Evolutionary conservation across 2,113 vertebrate genomes (phyloP).

Genomic region (Barbus barbus): DNA sequence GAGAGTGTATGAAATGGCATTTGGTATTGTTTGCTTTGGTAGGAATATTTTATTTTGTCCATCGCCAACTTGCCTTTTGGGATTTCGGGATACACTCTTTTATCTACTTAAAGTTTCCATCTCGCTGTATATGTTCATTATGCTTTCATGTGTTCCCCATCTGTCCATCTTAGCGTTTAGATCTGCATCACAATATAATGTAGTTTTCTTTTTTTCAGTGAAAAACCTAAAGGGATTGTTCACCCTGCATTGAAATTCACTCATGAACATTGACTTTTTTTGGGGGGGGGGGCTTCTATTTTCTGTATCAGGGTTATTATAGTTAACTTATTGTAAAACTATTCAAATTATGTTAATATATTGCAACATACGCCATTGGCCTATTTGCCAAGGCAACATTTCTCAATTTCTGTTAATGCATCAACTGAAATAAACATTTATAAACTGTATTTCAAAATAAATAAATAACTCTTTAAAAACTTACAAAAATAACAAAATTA

Average conservation of each 20-base stretch:
- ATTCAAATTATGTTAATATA: neutral
- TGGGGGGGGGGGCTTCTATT: neutral
- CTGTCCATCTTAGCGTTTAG: neutral
- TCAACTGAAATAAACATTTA: neutral
- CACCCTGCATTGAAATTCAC: neutral
- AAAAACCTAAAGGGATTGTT: neutral
- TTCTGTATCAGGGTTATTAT: neutral
- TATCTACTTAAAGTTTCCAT: slow-evolving; percentile 46
- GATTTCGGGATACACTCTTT: slow-evolving; percentile 31
- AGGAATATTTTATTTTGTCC: slow-evolving; percentile 37
- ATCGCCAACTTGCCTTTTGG: slow-evolving; percentile 36
- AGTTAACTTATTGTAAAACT: neutral
- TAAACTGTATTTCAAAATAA: neutral
- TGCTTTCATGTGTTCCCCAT: slow-evolving; percentile 11
- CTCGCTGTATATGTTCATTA: neutral
- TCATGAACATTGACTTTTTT: neutral
- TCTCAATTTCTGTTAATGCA: neutral
- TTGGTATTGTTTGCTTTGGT: slow-evolving; percentile 57
- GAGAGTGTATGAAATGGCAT: slow-evolving; percentile 53
- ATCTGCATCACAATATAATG: neutral
- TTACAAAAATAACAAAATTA: neutral
- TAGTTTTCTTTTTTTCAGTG: neutral
- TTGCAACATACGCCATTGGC: too few relatives aligned
- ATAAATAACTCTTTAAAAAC: neutral
- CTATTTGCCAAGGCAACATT: neutral